Evolutionary conservation across 2,888 invertebrate species (phyloP), one percentile per base, ranked within the genome.

Genomic region (Drosophila merina): DNA sequence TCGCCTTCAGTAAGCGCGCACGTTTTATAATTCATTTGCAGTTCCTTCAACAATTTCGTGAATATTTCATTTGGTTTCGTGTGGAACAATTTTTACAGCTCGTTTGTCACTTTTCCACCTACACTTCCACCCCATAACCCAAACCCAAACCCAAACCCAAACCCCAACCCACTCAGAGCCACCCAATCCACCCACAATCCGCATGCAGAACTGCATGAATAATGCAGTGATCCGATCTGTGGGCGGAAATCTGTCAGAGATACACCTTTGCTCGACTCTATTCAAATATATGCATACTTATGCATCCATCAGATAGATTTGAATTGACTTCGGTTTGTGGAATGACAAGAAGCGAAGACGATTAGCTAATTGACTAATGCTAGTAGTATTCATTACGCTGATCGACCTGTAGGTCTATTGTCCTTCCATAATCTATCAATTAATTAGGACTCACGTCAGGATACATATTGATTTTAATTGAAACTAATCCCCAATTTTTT

Each of bases 21-120:
- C 54, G 56, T 79, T 84, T 84, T 74, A 81, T 77, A 86, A 84
- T 88, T 86, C 85, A 84, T 78, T 85, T 73, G 64, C 63, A 72
- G 63, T 72, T 74, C 59, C 63, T 70, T 79, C 52, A 75, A 72
- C 74, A 72, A 72, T 76, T 72, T 74, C 64, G 50, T 87, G 87
- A 74, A 88, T 84, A 72, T 86, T 84, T 86, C 72, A 84, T 85
- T 55, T 42, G 59, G 54, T 49, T 58, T 70, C 54, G 56, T 54
- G 59, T 60, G 58, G 57, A 49, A 52, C 40, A 42, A 47, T 72
- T 64, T 70, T 68, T 66, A 57, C 64, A 60, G 57, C 73, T 64
- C 77, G 67, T 76, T 73, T 42, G 52, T 67, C 59, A 58, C 70
- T 49, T 71, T 74, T 45, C 55, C 71, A 72, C 68, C 60, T 47